Evolutionary conservation across 2,888 invertebrate species (phyloP).

Genomic region (Eupsilia transversa): DNA sequence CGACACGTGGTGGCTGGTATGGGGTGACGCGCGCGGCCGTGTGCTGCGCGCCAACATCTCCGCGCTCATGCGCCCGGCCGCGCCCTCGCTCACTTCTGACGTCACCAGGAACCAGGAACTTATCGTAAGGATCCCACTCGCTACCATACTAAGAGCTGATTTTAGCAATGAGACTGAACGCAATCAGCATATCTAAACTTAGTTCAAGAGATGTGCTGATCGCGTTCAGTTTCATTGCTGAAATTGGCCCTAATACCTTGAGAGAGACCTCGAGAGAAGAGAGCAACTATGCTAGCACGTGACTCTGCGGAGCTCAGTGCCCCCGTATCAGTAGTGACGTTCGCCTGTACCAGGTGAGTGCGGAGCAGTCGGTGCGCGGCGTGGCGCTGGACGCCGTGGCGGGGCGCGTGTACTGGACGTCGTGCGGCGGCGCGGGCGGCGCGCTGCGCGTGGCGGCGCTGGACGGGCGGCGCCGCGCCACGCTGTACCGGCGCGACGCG

Average conservation of each 20-base stretch:
- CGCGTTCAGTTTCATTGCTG: too few species aligned
- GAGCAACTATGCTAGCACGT: too few species aligned
- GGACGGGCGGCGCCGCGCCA: conserved; percentile 89
- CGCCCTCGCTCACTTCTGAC: not conserved
- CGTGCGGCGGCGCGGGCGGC: conserved; percentile 86
- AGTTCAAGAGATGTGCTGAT: too few species aligned
- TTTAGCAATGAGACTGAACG: too few species aligned
- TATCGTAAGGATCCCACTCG: conserved; percentile 15
- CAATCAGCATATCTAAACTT: too few species aligned
- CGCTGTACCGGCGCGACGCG: conserved; percentile 86
- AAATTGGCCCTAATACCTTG: too few species aligned
- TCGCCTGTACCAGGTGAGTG: too few species aligned
- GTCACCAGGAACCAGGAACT: conserved; percentile 12
- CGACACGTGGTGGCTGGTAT: conserved; percentile 79
- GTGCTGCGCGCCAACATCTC: conserved; percentile 68
- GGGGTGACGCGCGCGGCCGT: conserved; percentile 81
- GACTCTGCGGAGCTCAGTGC: too few species aligned
- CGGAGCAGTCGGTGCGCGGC: too few species aligned
- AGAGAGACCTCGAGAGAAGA: too few species aligned
- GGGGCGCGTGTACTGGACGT: conserved; percentile 92
- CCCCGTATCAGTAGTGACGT: too few species aligned
- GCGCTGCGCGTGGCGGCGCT: conserved; percentile 68
- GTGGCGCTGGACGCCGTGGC: conserved; percentile 94
- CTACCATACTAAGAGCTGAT: not conserved
- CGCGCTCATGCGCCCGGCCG: conserved; percentile 36